These are phyloP conservation scores for Myocastor coypus DNA, from an alignment of 2,113 vertebrate species.

Conservation along the genomic window DNA sequence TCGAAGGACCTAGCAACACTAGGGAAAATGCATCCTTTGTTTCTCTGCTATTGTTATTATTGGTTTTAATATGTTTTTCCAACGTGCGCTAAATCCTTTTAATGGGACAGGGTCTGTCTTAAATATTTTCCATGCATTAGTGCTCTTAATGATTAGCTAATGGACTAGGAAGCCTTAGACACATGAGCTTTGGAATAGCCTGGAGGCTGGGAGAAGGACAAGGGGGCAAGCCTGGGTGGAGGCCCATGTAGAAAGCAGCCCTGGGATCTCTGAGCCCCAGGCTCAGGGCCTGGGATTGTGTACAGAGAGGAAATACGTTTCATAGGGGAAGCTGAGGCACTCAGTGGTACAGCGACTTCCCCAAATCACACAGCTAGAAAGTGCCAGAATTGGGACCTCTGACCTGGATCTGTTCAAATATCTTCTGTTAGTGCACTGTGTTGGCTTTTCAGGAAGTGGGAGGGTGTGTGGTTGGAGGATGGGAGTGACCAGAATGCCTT, in stretches of 20 bases:
- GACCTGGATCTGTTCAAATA: background rate
- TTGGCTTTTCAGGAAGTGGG: background rate
- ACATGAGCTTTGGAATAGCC: background rate
- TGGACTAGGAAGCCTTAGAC: background rate
- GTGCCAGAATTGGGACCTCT: background rate
- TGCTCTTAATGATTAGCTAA: background rate
- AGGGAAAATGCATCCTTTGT: background rate
- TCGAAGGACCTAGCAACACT: background rate
- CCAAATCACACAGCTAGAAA: background rate
- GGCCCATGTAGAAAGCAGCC: background rate
- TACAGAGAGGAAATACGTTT: accelerated
- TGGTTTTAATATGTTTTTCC: background rate
- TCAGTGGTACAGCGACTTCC: too few species aligned
- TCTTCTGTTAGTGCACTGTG: accelerated
- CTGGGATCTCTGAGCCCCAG: background rate
- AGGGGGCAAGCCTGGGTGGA: background rate
- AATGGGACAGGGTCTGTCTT: background rate
- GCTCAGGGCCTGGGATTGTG: background rate
- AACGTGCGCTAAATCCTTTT: background rate
- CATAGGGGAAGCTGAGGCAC: background rate
- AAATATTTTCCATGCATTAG: background rate
- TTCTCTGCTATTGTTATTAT: background rate
- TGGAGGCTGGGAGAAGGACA: background rate
- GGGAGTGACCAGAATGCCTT: background rate
- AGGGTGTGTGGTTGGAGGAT: background rate